Evolutionary conservation across 2,888 invertebrate species (phyloP).

Genomic region (Morinoia aosen): DNA sequence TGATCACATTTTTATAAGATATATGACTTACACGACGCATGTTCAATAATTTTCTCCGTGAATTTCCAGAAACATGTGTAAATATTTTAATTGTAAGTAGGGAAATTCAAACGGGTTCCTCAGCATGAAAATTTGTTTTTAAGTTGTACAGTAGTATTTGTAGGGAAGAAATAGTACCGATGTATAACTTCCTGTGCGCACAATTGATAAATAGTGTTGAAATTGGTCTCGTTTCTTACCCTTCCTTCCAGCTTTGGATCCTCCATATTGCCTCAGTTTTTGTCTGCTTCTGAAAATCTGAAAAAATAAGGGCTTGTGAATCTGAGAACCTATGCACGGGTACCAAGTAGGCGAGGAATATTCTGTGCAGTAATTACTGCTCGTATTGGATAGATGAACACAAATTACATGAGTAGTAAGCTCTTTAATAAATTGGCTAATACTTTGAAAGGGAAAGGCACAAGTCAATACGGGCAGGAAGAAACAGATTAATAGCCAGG

Average conservation of each 20-base stretch:
- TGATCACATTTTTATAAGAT: too few species aligned
- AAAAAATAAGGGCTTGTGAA: background rate
- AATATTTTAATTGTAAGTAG: too few species aligned
- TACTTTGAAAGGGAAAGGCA: background rate
- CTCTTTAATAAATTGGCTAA: background rate
- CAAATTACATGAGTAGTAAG: background rate
- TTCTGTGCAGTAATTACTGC: background rate
- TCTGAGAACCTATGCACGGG: background rate
- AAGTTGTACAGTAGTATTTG: too few species aligned
- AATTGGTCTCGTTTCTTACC: background rate
- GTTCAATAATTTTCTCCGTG: too few species aligned
- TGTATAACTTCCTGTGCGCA: too few species aligned
- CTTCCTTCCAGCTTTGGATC: conserved; percentile 38
- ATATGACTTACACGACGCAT: too few species aligned
- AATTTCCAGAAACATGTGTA: too few species aligned
- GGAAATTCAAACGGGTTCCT: too few species aligned
- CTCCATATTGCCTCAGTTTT: background rate
- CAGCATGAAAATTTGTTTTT: too few species aligned
- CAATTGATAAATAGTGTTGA: background rate
- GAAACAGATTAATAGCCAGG: background rate
- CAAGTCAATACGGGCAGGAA: background rate
- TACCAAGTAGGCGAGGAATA: background rate
- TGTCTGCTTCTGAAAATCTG: background rate
- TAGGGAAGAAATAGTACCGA: too few species aligned
- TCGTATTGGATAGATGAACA: background rate